A percentile compares a stretch with the other conserved stretches of the same genome.
These are phyloP conservation scores for Silurus asotus DNA, from an alignment of 2,113 vertebrate species.

Conservation along the genomic window DNA sequence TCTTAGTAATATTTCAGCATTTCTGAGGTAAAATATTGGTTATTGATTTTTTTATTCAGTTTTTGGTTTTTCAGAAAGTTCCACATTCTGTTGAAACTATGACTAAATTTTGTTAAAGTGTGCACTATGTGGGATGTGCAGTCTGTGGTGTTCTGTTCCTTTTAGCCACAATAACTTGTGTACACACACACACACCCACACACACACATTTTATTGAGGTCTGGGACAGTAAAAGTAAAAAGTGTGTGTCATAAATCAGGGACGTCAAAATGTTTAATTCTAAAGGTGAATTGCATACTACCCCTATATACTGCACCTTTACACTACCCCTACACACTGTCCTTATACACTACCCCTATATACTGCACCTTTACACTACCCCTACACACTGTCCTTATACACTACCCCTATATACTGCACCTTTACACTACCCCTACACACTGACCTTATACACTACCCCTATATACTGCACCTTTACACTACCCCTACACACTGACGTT, in stretches of 20 bases:
- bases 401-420: not conserved
- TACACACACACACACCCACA: not conserved
- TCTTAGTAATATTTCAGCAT: not conserved
- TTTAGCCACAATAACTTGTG: not conserved
- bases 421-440: not conserved
- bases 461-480: no score
- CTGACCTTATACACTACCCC: not conserved
- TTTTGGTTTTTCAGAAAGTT: not conserved
- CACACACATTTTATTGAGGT: not conserved
- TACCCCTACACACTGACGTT: not conserved
- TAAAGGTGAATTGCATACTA: not conserved
- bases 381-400: not conserved
- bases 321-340: not conserved
- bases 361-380: not conserved
- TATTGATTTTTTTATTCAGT: not conserved
- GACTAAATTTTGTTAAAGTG: not conserved
- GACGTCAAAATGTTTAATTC: not conserved
- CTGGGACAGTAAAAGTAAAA: slow-evolving; percentile 9
- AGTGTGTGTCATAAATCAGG: slow-evolving; percentile 14
- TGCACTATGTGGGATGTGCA: not conserved
- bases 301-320: not conserved
- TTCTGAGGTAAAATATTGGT: not conserved
- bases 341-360: not conserved
- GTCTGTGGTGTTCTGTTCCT: not conserved
- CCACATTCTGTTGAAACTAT: not conserved